Evolutionary conservation across 2,797 vertebrate genomes (phyloP), one percentile per base, ranked within the genome.

Genomic region (Balearica regulorum): DNA sequence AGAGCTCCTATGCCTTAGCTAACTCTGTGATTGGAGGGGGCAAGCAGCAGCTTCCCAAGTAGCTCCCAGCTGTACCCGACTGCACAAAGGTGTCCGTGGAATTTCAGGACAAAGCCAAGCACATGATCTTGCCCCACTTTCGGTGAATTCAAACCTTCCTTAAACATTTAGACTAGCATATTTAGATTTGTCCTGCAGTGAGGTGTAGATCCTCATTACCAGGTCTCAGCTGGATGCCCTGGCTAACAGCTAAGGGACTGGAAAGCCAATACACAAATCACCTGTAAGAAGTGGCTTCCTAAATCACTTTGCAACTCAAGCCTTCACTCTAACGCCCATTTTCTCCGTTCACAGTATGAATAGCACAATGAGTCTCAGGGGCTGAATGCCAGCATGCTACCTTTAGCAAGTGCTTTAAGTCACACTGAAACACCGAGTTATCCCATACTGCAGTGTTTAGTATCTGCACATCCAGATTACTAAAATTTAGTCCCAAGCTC

Each of bases 21-120:
- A 54, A 4, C 21, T 77, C 54, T 37, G 11, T n/a, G 24, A 16
- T 53, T n/a, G 46, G 54, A 58, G 6, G 9, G 10, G 46, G 28
- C 11, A 22, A 55, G 51, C 20, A 49, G 13, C 58, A 65, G n/a
- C 33, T 85, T 77, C 43, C 33, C 0, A 0, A 53, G 62, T 24
- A 71, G 18, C 21, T 75, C 49, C 75, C 53, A 71, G 0, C 35
- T 62, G 18, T 71, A 28, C 31, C n/a, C 0, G 0, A 3, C 51
- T 48, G 43, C 4, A 2, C 48, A 10, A 28, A 1, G 3, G 5
- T 12, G 2, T 69, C 53, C 5, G 0, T 53, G 68, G 54, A 76
- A n/a, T 71, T 69, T 44, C 51, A 80, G 49, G 57, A 41, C 33
- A 85, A 78, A 77, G 29, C 29, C 53, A 41, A 87, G n/a, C 43